Base-by-base conservation (phyloP, 2,113 vertebrate species). In the Uria lomvia region DNA sequence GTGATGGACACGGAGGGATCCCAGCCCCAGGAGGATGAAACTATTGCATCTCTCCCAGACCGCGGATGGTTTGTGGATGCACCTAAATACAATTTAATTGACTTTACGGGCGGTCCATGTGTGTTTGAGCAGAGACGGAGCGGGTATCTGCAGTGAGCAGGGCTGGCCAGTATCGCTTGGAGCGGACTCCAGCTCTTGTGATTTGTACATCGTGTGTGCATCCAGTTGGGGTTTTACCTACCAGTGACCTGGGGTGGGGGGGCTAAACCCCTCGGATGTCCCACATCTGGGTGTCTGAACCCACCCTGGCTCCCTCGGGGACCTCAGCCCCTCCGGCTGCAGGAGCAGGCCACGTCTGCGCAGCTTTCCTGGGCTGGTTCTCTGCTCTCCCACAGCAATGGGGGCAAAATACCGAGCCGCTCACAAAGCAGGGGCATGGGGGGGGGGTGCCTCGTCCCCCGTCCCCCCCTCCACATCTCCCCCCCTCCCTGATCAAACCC, bases 201-300 rank as follows among this genome's bases (percentile, higher is more conserved):
- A 27, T 36, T 23, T 47, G 6, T 38, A 30, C 10, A 2, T 32
- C 22, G 3, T 0, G 0, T 26, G 15, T 32, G 36, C 20, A 16
- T 27, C 67, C 42, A 29, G 22, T 0, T 38, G 32, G 34, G 40
- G 13, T 53, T 74, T 78, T 62, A 75, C 40, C 15, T 14, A 7
- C 38, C 43, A 62, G 27, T 72, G 42, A 4, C 24, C 23, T 72
- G 32, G 18, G 5, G 6, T n/a, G 38, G 45, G 32, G 30, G 59
- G 62, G 22, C 26, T 26, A 27, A 88, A 70, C 13, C 32, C n/a
- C 53, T 59, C 0, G 0, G 26, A 4, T 58, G 38, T 29, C 55
- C 56, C 71, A 22, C 16, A 9, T 17, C 1, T 55, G 49, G 3
- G 8, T 81, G 16, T 65, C 59, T 34, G 5, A 42, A 47, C 10